A percentile compares a stretch with the other conserved stretches of the same genome.
Conservation (phyloP, 2,113 vertebrate genomes). For the Neopipo cinnamomea region DNA sequence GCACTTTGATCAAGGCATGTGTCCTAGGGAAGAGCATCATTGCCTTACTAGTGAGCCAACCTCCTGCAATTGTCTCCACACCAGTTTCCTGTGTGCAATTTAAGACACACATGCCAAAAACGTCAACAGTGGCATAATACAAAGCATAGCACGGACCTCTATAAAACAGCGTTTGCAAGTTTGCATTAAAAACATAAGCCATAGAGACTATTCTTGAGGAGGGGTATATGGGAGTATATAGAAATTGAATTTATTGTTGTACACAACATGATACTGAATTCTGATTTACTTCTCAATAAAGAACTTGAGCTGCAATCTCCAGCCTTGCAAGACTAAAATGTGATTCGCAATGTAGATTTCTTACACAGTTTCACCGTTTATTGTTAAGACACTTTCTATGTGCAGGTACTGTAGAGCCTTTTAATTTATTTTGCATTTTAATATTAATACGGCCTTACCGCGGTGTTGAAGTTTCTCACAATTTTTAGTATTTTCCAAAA, state of each 20-base stretch:
- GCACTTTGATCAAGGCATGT: background rate
- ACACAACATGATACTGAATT: background rate
- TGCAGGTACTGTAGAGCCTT: background rate
- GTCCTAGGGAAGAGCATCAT: background rate
- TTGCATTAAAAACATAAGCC: background rate
- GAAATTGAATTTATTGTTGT: background rate
- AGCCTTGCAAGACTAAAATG: background rate
- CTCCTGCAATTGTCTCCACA: conserved; percentile 4
- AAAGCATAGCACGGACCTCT: background rate
- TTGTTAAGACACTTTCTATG: background rate
- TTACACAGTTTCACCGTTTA: background rate
- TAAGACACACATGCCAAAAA: background rate
- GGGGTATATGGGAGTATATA: rapidly evolving
- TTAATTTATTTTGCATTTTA: background rate
- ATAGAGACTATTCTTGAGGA: background rate
- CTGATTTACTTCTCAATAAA: background rate
- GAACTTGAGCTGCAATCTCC: background rate
- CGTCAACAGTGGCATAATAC: background rate
- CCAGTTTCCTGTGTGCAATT: background rate
- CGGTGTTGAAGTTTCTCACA: background rate
- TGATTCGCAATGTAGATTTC: background rate
- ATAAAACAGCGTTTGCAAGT: background rate
- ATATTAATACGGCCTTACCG: background rate
- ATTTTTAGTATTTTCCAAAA: background rate
- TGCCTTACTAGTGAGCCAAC: background rate